Conservation (phyloP, 1,140 invertebrate species). For the Zaprionus lachaisei region DNA sequence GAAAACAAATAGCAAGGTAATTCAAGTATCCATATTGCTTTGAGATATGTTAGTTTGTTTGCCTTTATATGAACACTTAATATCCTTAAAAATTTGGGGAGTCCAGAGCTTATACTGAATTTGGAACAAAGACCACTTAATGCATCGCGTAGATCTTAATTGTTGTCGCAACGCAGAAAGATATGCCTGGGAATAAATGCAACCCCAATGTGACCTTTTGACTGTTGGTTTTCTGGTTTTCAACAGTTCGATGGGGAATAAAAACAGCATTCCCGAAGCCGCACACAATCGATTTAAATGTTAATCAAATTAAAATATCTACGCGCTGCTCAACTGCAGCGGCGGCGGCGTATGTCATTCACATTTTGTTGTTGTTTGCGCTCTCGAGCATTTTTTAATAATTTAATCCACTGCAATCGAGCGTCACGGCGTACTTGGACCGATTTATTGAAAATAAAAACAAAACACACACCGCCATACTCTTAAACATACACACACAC, state of each 20-base stretch:
- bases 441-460: slow-evolving; percentile 78
- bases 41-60: too few species aligned
- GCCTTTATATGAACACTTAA: too few species aligned
- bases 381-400: slow-evolving; percentile 67
- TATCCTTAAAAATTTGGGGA: too few species aligned
- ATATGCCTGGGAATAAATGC: background rate
- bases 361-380: slow-evolving; percentile 51
- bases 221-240: slow-evolving; percentile 1
- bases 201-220: background rate
- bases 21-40: too few species aligned
- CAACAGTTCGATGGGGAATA: background rate
- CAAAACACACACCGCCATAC: slow-evolving; percentile 26
- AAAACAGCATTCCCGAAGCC: slow-evolving; percentile 36
- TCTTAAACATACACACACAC: slow-evolving; percentile 2
- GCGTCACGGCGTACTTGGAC: slow-evolving; percentile 65
- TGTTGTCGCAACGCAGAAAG: background rate
- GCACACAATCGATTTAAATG: slow-evolving; percentile 64
- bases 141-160: background rate
- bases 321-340: slow-evolving; percentile 57
- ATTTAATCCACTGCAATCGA: slow-evolving; percentile 82
- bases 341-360: slow-evolving; percentile 1
- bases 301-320: slow-evolving; percentile 76
- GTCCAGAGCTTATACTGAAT: too few species aligned
- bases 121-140: background rate
- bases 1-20: too few species aligned